Conservation (phyloP, 2,888 invertebrate species). For the Phoronis australis region DNA sequence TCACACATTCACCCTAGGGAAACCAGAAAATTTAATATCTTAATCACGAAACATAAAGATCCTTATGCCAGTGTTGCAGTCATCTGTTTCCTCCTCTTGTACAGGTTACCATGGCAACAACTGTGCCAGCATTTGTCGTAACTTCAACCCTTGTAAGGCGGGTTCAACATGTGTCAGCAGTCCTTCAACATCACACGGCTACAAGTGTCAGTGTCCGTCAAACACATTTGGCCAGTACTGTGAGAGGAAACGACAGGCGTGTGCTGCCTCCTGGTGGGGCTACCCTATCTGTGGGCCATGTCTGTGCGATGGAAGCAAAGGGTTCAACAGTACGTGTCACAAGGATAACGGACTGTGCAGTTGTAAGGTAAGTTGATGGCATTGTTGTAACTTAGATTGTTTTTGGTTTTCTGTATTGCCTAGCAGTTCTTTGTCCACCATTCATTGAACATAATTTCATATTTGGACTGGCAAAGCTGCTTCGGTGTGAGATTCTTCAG, state of each 20-base stretch:
- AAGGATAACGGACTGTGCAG: slow-evolving; percentile 79
- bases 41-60: background rate
- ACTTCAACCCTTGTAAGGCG: slow-evolving; percentile 70
- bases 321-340: slow-evolving; percentile 87
- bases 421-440: no score
- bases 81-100: slow-evolving; percentile 2
- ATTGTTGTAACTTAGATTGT: no score
- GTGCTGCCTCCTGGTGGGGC: slow-evolving; percentile 94
- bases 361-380: slow-evolving; percentile 76
- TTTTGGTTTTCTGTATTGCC: no score
- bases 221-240: slow-evolving; percentile 59
- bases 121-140: slow-evolving; percentile 76
- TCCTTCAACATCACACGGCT: slow-evolving; percentile 58
- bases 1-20: background rate
- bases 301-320: slow-evolving; percentile 73
- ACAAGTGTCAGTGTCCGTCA: slow-evolving; percentile 75
- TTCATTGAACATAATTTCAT: no score
- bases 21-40: background rate
- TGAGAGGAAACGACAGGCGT: slow-evolving; percentile 54
- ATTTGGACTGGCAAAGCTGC: no score
- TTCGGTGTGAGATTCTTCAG: no score
- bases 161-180: slow-evolving; percentile 64
- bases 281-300: slow-evolving; percentile 90
- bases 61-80: background rate
- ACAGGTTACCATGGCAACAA: slow-evolving; percentile 53